Evolutionary conservation across 2,888 invertebrate genomes (phyloP).

Genomic region (Drosophila sordidula): DNA sequence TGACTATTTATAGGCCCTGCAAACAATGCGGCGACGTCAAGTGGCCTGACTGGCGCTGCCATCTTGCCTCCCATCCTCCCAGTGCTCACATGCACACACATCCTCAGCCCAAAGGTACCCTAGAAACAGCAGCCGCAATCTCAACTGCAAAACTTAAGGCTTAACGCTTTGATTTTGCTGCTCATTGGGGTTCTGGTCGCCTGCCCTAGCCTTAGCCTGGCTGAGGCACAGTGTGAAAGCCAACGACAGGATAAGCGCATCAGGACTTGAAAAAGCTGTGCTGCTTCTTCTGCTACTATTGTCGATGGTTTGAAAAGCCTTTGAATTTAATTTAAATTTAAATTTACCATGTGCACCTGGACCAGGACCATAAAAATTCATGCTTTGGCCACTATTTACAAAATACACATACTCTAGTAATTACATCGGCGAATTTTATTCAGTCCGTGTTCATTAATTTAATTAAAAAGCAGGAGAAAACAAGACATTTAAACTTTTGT

Average conservation of each 20-base stretch:
- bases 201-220: slow-evolving; percentile 34
- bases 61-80: neutral
- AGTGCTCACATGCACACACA: neutral
- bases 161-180: slow-evolving; percentile 19
- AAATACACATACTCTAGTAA: neutral
- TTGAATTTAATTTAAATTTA: slow-evolving; percentile 21
- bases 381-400: too few species aligned
- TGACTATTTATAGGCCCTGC: slow-evolving; percentile 77
- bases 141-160: slow-evolving; percentile 36
- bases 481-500: neutral
- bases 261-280: slow-evolving; percentile 33
- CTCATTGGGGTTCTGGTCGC: slow-evolving; percentile 15
- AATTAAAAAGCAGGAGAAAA: neutral
- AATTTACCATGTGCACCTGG: slow-evolving; percentile 12
- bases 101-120: neutral
- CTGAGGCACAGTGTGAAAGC: slow-evolving; percentile 41
- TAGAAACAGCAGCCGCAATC: slow-evolving; percentile 7
- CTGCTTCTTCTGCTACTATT: neutral
- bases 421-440: neutral
- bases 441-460: neutral
- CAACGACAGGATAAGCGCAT: slow-evolving; percentile 25
- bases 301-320: slow-evolving; percentile 17
- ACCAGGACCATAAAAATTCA: neutral
- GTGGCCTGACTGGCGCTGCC: slow-evolving; percentile 42
- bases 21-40: slow-evolving; percentile 72